These are phyloP conservation scores for Heterocephalus glaber DNA, from an alignment of 2,113 vertebrate species.

Conservation along the genomic window DNA sequence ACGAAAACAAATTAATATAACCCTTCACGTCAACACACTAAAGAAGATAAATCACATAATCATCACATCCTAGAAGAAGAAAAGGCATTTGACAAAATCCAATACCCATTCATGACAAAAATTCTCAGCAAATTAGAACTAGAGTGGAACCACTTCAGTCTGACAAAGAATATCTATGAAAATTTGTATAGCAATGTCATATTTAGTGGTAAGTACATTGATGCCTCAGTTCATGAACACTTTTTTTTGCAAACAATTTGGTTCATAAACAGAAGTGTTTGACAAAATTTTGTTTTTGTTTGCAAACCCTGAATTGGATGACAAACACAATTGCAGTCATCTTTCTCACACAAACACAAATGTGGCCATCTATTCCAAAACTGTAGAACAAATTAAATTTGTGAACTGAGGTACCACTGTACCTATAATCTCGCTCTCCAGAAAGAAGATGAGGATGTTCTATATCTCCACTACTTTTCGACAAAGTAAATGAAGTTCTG, in stretches of 20 bases:
- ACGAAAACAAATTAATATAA: neutral
- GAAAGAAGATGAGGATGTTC: too few species aligned
- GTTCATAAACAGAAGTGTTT: neutral
- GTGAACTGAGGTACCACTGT: neutral
- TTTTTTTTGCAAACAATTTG: neutral
- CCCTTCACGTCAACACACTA: neutral
- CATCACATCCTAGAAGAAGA: neutral
- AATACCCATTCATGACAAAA: neutral
- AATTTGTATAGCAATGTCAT: neutral
- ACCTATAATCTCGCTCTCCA: neutral
- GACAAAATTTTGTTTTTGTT: too few species aligned
- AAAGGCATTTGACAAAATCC: neutral
- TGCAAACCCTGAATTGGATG: too few species aligned
- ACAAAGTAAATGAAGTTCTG: too few species aligned
- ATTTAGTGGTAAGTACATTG: neutral
- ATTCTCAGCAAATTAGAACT: neutral
- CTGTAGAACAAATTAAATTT: neutral
- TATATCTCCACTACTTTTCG: too few species aligned
- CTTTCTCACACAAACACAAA: too few species aligned
- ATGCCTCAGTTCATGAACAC: neutral
- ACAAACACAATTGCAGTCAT: too few species aligned
- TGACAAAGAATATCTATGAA: neutral
- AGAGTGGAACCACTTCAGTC: neutral
- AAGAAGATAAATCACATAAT: neutral
- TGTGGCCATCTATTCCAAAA: too few species aligned